Percentiles rank a stretch among this genome's conserved stretches.
Conservation (phyloP, 2,888 invertebrate genomes). For the Ophion ventricosus region DNA sequence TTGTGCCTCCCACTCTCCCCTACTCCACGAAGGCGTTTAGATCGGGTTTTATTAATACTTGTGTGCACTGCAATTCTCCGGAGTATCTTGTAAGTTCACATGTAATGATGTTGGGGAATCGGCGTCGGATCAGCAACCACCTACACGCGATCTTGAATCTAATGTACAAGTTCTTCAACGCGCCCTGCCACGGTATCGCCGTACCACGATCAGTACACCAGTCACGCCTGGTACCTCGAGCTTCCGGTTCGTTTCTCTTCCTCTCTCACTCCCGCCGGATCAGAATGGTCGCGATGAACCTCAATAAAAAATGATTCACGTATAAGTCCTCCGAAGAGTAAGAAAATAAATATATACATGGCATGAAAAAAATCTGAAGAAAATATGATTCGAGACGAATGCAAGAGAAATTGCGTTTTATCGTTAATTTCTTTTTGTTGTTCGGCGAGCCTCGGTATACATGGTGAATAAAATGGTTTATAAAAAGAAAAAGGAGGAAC, state of each 20-base stretch:
- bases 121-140: slow-evolving; percentile 31
- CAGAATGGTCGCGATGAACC: slow-evolving; percentile 2
- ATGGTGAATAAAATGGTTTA: slow-evolving; percentile 25
- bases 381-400: slow-evolving; percentile 40
- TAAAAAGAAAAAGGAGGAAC: slow-evolving; percentile 40
- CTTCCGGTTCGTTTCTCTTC: slow-evolving; percentile 57
- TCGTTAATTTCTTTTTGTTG: background rate
- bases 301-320: slow-evolving; percentile 47
- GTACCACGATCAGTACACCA: slow-evolving; percentile 52
- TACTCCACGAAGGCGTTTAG: too few relatives aligned
- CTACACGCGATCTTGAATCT: slow-evolving; percentile 51
- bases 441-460: background rate
- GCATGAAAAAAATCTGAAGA: slow-evolving; percentile 26
- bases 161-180: slow-evolving; percentile 47
- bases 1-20: too few relatives aligned
- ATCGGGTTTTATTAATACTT: too few relatives aligned
- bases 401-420: slow-evolving; percentile 12
- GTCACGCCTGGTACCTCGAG: slow-evolving; percentile 64
- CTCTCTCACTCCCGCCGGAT: slow-evolving; percentile 9
- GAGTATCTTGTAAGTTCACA: background rate
- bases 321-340: slow-evolving; percentile 25
- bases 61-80: background rate
- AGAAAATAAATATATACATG: slow-evolving; percentile 34
- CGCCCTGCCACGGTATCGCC: slow-evolving; percentile 53
- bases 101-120: slow-evolving; percentile 9